Evolutionary conservation across 1,140 invertebrate genomes (phyloP), one percentile per base, ranked within the genome.

Genomic region (Drosophila funebris): DNA sequence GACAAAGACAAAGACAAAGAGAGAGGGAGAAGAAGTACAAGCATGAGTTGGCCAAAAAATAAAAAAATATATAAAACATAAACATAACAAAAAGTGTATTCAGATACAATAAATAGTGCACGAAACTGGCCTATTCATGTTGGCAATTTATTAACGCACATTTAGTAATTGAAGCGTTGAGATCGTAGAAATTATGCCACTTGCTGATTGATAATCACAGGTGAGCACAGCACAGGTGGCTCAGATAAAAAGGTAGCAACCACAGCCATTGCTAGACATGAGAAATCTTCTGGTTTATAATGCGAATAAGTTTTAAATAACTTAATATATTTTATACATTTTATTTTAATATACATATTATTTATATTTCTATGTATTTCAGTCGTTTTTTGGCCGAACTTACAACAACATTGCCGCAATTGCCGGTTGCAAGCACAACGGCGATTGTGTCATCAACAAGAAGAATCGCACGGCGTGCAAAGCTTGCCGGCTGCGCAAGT

Each of bases 301-400:
- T 11, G n/a, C 39, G 8, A 18, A 43, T 43, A 43, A 43, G 4
- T 8, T 43, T 2, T 22, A 22, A 2, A 22, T 22, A 22, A 2
- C 1, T 41, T 18, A 13, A 41, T 14, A 22, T 44, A 44, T 22
- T n/a, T n/a, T 22, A 22, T 22, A 44, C 3, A 4, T 44, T 1
- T 0, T 9, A 13, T 62, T 31, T 33, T 11, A 18, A 29, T 20
- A 20, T 16, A 50, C 27, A 22, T 1, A 3, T 22, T 91, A 70
- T 71, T 78, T 58, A 60, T 54, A 61, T 74, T 82, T 77, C 61
- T 91, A 84, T 4, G 92, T 90, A 92, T 90, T 93, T 93, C 96
- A 99, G 98, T 99, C 98, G 11, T 99, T 99, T 93, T 99, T 99
- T 92, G 97, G 98, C 0, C 94, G 98, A 18, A 98, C 97, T 7